Percentiles rank a stretch among this genome's conserved stretches.
Evolutionary conservation across 2,797 vertebrate genomes (phyloP).

Genomic region (Pogoniulus pusillus): DNA sequence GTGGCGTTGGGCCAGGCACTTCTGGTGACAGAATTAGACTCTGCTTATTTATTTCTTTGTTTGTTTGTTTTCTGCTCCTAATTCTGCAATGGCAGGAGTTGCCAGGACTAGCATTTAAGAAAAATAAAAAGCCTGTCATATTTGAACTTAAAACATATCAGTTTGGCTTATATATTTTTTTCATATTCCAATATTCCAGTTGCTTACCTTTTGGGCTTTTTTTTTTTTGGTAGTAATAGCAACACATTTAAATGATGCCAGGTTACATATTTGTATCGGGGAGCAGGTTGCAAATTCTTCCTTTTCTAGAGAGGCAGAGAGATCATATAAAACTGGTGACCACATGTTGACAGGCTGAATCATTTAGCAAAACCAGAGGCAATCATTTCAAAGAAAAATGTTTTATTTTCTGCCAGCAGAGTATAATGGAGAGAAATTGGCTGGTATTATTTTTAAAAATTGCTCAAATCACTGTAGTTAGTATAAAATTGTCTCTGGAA

Average conservation of each 20-base stretch:
- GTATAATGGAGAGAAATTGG: conserved; percentile 86
- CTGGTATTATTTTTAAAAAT: conserved; percentile 87
- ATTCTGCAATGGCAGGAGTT: background rate
- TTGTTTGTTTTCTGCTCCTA: background rate
- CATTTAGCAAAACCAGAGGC: conserved; percentile 82
- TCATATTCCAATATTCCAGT: conserved; percentile 41
- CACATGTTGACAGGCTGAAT: conserved; percentile 84
- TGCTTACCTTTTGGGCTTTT: conserved; percentile 15
- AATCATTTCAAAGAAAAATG: conserved; percentile 84
- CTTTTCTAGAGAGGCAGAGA: conserved; percentile 77
- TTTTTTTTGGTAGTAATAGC: conserved; percentile 55
- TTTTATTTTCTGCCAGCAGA: conserved; percentile 86
- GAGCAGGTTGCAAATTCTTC: conserved; percentile 77
- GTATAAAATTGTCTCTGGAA: conserved; percentile 85
- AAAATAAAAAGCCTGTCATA: background rate
- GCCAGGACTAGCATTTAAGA: background rate
- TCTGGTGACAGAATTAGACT: conserved; percentile 20
- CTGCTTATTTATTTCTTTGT: background rate
- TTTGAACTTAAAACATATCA: conserved; percentile 37
- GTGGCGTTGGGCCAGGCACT: background rate
- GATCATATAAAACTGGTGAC: conserved; percentile 82
- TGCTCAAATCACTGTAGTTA: conserved; percentile 86
- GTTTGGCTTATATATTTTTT: conserved; percentile 18
- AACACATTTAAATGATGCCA: conserved; percentile 67
- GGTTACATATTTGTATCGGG: conserved; percentile 77